Percentiles rank a stretch among this genome's conserved stretches.
Evolutionary conservation across 2,888 invertebrate species (phyloP).

Genomic region (Agrochola lychnidis): DNA sequence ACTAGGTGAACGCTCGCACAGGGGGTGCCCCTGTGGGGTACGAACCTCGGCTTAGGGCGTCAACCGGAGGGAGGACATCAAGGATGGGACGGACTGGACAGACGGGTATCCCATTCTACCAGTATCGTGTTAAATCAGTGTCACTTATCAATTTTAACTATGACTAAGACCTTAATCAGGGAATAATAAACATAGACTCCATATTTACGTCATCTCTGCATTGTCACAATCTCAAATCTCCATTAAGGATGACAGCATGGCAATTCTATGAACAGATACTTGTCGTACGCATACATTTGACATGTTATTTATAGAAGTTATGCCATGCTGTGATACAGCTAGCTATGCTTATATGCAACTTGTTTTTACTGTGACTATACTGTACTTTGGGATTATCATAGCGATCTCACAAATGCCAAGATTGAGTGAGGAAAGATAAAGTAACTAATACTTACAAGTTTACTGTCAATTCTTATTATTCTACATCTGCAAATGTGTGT

Average conservation of each 20-base stretch:
- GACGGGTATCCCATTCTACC: neutral
- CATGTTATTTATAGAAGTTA: conserved; percentile 63
- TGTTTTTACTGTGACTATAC: neutral
- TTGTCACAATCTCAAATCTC: conserved; percentile 46
- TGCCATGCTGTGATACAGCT: conserved; percentile 22
- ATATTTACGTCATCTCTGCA: conserved; percentile 34
- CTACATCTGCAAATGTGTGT: too few species aligned
- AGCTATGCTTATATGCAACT: conserved; percentile 10
- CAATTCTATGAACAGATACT: conserved; percentile 55
- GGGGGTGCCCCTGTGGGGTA: too few species aligned
- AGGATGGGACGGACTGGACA: too few species aligned
- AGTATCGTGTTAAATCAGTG: conserved; percentile 7
- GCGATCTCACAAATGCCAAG: neutral
- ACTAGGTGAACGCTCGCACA: too few species aligned
- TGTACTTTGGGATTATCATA: neutral
- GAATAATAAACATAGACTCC: conserved; percentile 7
- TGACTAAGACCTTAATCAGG: conserved; percentile 27
- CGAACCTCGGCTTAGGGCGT: too few species aligned
- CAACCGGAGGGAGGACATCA: too few species aligned
- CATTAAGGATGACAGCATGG: conserved; percentile 51
- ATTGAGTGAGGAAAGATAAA: neutral
- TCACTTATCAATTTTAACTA: conserved; percentile 3
- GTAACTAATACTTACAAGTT: neutral
- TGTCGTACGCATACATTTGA: conserved; percentile 52
- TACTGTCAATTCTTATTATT: neutral